A percentile compares a stretch with the other conserved stretches of the same genome.
phyloP scores from a whole-genome alignment of 2,888 invertebrate species.

The Nebria brevicollis region DNA sequence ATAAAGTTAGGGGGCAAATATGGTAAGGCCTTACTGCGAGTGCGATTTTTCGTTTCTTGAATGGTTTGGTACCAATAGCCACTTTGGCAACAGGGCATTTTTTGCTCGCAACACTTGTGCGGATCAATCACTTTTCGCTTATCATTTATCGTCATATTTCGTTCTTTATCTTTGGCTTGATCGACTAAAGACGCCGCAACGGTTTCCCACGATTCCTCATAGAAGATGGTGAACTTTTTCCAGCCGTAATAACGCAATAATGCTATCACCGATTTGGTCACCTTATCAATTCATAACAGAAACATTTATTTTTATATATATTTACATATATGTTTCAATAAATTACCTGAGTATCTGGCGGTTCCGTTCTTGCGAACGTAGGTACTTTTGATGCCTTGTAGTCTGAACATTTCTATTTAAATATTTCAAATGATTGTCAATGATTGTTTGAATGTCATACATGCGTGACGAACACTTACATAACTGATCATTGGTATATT shows the following conservation, averaged over 20 bases:
- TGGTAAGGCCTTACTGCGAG: slow-evolving; percentile 73
- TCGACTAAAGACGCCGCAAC: slow-evolving; percentile 84
- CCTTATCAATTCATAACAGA: slow-evolving; percentile 65
- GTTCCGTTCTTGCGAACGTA: slow-evolving; percentile 93
- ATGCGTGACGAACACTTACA: slow-evolving; percentile 71
- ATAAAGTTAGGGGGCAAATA: background rate
- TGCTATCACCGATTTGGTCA: slow-evolving; percentile 93
- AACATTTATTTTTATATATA: slow-evolving; percentile 4
- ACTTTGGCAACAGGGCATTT: slow-evolving; percentile 78
- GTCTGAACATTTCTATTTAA: slow-evolving; percentile 92
- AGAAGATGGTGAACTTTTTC: slow-evolving; percentile 91
- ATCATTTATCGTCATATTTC: slow-evolving; percentile 87
- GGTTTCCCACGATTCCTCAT: slow-evolving; percentile 82
- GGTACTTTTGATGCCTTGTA: slow-evolving; percentile 86
- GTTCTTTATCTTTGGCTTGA: slow-evolving; percentile 71
- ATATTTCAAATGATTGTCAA: slow-evolving; percentile 18
- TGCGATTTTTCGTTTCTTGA: slow-evolving; percentile 85
- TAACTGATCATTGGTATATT: slow-evolving; percentile 98
- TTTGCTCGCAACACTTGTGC: slow-evolving; percentile 81
- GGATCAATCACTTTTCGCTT: slow-evolving; percentile 76
- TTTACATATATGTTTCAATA: background rate
- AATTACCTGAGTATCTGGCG: slow-evolving; percentile 88
- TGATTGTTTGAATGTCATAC: background rate
- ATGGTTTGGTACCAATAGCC: slow-evolving; percentile 86
- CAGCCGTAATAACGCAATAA: slow-evolving; percentile 91